Evolutionary conservation across 1,140 invertebrate genomes (phyloP), one percentile per base, ranked within the genome.

Genomic region (Eubasilissa regina): DNA sequence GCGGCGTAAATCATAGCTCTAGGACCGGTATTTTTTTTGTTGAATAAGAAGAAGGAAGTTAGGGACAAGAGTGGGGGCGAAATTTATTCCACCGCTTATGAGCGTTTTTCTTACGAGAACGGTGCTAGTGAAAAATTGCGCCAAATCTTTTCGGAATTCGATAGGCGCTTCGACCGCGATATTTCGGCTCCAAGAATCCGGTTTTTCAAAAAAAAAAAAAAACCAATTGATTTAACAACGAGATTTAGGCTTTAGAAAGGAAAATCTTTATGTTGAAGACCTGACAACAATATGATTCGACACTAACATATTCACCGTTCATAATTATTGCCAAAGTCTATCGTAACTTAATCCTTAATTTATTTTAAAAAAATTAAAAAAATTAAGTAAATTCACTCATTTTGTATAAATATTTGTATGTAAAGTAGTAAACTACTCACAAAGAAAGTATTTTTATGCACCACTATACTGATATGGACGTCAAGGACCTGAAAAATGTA

Each of bases 41-140:
- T 45, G 45, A 73, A 72, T 70, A 72, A 73, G 60, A 12, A 76
- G 45, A 60, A 64, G 70, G 68, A 51, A 73, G 51, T 73, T 13
- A 53, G 21, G 68, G 64, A 68, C 19, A 62, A 60, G 55, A 45
- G 58, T 47, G 73, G 48, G 64, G 62, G 72, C 58, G 66, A 77
- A 81, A 81, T 81, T 81, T 81, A 81, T 81, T 79, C 77, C 80
- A 62, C 66, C 80, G 80, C 80, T 81, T 81, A 81, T 77, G 80
- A 77, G 73, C 77, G 80, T 81, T 81, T 81, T 79, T 81, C 80
- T 81, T 79, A 81, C 70, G 80, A 72, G 79, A 81, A 81, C 78
- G 80, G 77, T 60, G 76, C 74, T 64, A 12, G 73, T 81, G 80
- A 81, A 81, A 81, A 94, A 86, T 94, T 94, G 43, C 45, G 51